Conservation (phyloP, 1,140 invertebrate genomes). For the Eurosta solidaginis region DNA sequence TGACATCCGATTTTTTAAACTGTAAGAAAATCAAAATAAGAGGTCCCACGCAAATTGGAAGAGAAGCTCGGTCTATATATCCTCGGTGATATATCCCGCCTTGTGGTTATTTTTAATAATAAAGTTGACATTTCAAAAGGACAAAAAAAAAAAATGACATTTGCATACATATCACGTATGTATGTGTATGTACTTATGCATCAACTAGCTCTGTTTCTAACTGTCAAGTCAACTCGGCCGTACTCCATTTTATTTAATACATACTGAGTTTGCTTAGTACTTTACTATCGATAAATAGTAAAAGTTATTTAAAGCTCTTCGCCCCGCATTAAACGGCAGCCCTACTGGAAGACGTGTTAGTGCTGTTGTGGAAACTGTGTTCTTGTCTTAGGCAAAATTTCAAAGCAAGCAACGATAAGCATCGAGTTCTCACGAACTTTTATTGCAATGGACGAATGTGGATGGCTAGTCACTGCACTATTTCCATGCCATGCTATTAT, state of each 20-base stretch:
- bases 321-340: background rate
- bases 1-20: no score
- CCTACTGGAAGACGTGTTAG: background rate
- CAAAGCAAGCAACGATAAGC: slow-evolving; percentile 4
- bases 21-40: no score
- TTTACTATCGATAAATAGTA: background rate
- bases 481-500: slow-evolving; percentile 23
- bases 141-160: no score
- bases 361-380: slow-evolving; percentile 13
- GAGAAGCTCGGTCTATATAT: no score
- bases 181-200: no score
- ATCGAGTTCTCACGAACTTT: slow-evolving; percentile 28
- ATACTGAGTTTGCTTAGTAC: background rate
- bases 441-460: slow-evolving; percentile 22
- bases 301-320: background rate
- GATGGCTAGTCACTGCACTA: slow-evolving; percentile 22
- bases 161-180: no score
- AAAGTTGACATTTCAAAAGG: no score
- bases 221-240: background rate
- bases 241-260: background rate
- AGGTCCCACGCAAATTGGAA: no score
- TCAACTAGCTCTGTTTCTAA: no score
- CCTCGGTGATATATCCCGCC: no score
- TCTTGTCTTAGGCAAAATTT: background rate
- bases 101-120: no score